phyloP scores from a whole-genome alignment of 1,140 invertebrate species.

The Probaryconus sp. region DNA sequence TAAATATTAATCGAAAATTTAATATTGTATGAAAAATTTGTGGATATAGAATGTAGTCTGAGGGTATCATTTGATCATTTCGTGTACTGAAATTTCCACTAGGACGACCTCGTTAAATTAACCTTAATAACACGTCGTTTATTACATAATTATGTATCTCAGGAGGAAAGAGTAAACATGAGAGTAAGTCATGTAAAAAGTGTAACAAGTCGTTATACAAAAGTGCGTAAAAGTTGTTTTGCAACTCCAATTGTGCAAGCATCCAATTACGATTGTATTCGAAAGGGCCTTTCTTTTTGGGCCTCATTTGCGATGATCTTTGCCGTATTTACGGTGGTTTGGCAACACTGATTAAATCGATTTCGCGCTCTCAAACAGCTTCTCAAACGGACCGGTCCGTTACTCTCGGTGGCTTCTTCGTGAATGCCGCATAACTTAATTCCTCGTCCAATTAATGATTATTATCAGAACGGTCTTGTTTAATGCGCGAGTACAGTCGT shows the following conservation, averaged over 20 bases:
- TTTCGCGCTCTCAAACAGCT: constrained; percentile 32
- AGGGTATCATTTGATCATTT: too few species aligned
- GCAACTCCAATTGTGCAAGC: constrained; percentile 48
- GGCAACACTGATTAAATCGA: constrained; percentile 49
- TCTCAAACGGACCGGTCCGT: constrained; percentile 9
- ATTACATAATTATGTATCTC: constrained; percentile 32
- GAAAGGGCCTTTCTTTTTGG: constrained; percentile 22
- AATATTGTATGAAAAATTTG: too few species aligned
- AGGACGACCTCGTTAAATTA: too few species aligned
- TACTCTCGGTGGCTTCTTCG: constrained; percentile 17
- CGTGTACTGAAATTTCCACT: too few species aligned
- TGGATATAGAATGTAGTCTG: too few species aligned
- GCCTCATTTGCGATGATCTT: neutral
- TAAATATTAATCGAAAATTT: too few species aligned
- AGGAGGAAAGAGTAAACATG: constrained; percentile 25
- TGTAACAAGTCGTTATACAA: constrained; percentile 42
- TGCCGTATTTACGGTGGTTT: constrained; percentile 32
- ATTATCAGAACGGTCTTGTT: constrained; percentile 58
- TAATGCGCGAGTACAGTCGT: constrained; percentile 58
- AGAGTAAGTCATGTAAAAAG: constrained; percentile 28
- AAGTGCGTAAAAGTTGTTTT: constrained; percentile 50
- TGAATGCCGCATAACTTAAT: constrained; percentile 54
- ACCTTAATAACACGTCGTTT: constrained; percentile 28
- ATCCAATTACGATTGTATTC: constrained; percentile 48
- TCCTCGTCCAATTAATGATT: constrained; percentile 57